A percentile compares a stretch with the other conserved stretches of the same genome.
Conservation (phyloP, 1,140 invertebrate genomes). For the Heliconius hermathena region DNA sequence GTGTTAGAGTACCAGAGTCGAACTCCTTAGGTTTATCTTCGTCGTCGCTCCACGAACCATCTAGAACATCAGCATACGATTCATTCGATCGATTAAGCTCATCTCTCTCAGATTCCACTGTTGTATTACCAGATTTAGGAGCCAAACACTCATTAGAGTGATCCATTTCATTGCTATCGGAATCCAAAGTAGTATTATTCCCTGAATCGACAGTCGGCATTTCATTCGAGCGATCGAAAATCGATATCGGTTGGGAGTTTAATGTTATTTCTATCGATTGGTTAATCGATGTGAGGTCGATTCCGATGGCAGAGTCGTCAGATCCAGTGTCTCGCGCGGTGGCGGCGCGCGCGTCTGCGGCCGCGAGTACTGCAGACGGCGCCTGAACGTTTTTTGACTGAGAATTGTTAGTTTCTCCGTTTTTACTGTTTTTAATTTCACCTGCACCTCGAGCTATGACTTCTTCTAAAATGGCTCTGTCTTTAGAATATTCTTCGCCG, state of each 20-base stretch:
- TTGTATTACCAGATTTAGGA: constrained; percentile 56
- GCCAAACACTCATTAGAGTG: constrained; percentile 75
- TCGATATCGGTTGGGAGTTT: constrained; percentile 7
- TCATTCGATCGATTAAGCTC: constrained; percentile 77
- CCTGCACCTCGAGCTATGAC: constrained; percentile 63
- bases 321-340: constrained; percentile 53
- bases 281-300: constrained; percentile 9
- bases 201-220: constrained; percentile 47
- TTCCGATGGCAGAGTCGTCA: constrained; percentile 36
- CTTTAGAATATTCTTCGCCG: constrained; percentile 55
- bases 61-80: constrained; percentile 70
- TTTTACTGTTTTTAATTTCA: constrained; percentile 33
- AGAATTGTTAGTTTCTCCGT: constrained; percentile 6
- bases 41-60: constrained; percentile 64
- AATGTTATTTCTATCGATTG: constrained; percentile 16
- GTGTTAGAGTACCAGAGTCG: constrained; percentile 47
- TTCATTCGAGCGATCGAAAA: constrained; percentile 43
- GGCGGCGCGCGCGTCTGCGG: constrained; percentile 70
- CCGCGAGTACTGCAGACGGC: constrained; percentile 75
- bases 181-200: constrained; percentile 50
- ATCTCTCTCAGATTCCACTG: constrained; percentile 61
- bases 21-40: constrained; percentile 37
- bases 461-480: constrained; percentile 61
- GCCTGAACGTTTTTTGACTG: constrained; percentile 77
- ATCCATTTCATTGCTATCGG: constrained; percentile 49